Evolutionary conservation across 2,888 invertebrate genomes (phyloP), one percentile per base, ranked within the genome.

Genomic region (Neoscelio sp.): DNA sequence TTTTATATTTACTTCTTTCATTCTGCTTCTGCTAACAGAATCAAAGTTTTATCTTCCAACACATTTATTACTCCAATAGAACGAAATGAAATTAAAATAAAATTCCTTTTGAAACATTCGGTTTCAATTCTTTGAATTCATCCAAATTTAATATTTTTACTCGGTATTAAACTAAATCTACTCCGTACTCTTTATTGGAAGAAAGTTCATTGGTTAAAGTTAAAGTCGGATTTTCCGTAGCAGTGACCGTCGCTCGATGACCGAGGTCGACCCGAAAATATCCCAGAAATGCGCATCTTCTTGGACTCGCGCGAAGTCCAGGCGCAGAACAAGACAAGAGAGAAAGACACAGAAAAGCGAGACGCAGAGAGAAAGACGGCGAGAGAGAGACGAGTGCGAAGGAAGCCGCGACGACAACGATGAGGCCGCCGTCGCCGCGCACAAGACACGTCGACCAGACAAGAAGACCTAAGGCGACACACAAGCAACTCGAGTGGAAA

Each of bases 341-440:
- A 48, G 40, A 58, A 26, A 8, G 42, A 26, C 2, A 38, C 50
- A 30, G 50, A 44, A 50, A 67, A 23, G 7, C n/a, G 23, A 33
- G 33, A 33, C 2, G 30, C 10, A 33, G 46, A 15, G 12, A 15
- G 0, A 23, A 33, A 40, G 54, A 28, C 20, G 40, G 78, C 40
- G 70, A 78, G 68, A 65, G 77, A 78, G 44, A 46, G 28, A 26
- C 18, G 48, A 50, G 60, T 60, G 70, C 60, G 70, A 60, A 70
- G 60, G 52, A 71, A 71, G 70, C 50, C 50, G 58, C 33, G 50
- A 52, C 60, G 70, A 60, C 48, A 70, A 60, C 70, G 70, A 60
- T 13, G 58, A 18, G 56, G 18, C 33, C 48, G 48, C 26, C 68
- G 56, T 30, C 46, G 68, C 46, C 33, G 20, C 17, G 40, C 38